phyloP scores from a whole-genome alignment of 2,113 vertebrate species.

The Nansenia antarctica region DNA sequence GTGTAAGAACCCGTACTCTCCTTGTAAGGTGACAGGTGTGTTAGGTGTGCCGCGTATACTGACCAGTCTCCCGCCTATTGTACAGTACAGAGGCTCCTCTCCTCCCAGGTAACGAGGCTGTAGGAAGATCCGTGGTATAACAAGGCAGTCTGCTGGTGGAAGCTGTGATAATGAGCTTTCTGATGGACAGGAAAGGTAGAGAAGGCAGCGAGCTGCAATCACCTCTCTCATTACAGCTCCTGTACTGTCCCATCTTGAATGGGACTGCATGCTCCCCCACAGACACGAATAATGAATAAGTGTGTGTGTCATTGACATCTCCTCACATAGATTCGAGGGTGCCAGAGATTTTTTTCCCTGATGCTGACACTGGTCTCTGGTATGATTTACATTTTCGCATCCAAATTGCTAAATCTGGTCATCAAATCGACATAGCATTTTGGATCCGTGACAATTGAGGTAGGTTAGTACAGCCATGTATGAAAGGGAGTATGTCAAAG shows the following conservation, averaged over 20 bases:
- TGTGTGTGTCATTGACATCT: constrained; percentile 29
- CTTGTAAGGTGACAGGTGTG: neutral
- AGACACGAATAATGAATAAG: constrained; percentile 6
- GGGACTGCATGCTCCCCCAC: constrained; percentile 23
- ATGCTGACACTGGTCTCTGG: constrained; percentile 28
- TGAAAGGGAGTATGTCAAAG: too few species aligned
- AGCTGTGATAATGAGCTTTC: constrained; percentile 61
- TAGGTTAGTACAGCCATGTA: too few species aligned
- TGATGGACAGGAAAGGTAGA: constrained; percentile 59
- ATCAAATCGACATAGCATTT: neutral
- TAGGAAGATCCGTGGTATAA: constrained; percentile 58
- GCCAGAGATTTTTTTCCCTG: constrained; percentile 39
- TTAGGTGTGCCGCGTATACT: neutral
- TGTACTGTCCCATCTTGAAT: constrained; percentile 38
- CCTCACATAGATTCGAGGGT: constrained; percentile 38
- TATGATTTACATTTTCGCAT: neutral
- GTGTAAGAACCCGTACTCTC: too few species aligned
- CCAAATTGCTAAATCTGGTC: neutral
- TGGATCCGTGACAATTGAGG: too few species aligned
- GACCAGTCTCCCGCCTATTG: constrained; percentile 39
- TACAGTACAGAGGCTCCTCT: constrained; percentile 40
- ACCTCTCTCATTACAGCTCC: constrained; percentile 59
- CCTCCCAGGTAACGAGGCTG: constrained; percentile 57
- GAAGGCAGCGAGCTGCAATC: constrained; percentile 30
- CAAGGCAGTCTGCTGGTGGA: constrained; percentile 51